Evolutionary conservation across 2,113 vertebrate species (phyloP), one percentile per base, ranked within the genome.

Genomic region (Rhea americana): DNA sequence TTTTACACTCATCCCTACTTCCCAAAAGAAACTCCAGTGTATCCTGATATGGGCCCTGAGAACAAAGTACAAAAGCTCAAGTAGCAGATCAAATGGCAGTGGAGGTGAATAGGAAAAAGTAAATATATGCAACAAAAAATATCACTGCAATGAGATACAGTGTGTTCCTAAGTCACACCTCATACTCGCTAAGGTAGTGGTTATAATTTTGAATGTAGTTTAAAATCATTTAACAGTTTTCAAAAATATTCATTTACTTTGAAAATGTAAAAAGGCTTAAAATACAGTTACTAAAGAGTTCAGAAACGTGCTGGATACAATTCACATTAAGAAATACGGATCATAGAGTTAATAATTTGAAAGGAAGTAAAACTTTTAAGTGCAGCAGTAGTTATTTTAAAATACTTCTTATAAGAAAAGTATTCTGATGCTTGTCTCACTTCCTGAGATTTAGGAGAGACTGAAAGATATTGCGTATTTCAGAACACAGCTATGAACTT

Each of bases 1-100:
- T 98, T 95, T 99, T 99, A 95, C 99, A 99, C 51, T 98, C 98
- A 89, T 99, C 99, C 86, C 99, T 98, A 91, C 98, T 99, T 70
- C 97, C 98, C 98, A 99, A 97, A 91, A 99, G 95, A 94, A 99
- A 99, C 81, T 99, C 99, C 78, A 99, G 77, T 0, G 99, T 99
- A 85, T 99, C 99, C 97, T 99, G 99, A 93, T 99, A 98, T 0
- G 98, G 98, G 15, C 99, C 99, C 99, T 99, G 65, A 48, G 89
- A 61, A 91, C 28, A 95, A 84, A 96, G 67, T 41, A 90, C 0
- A 65, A 10, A 80, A 53, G 21, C 20, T 90, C 18, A 77, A 86
- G 66, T 4, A 70, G 61, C 13, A 59, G 22, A 53, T 21, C 10
- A 75, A 70, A 51, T 5, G 24, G 72, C 58, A 39, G 7, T 1